These are phyloP conservation scores for Noctilio leporinus DNA, from an alignment of 2,113 vertebrate species.

Conservation along the genomic window DNA sequence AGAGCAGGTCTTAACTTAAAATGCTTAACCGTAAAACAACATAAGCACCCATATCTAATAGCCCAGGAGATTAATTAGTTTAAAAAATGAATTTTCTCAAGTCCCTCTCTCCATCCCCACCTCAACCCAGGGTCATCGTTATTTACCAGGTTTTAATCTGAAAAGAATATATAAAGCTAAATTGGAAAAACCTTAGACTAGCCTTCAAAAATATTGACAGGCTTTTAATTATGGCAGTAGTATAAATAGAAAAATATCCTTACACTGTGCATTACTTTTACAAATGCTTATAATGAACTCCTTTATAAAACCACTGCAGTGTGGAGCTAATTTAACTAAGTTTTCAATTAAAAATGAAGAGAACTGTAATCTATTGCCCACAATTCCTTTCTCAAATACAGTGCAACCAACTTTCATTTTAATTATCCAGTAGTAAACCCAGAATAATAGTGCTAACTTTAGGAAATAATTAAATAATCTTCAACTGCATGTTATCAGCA, in stretches of 20 bases:
- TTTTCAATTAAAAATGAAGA: conserved; percentile 60
- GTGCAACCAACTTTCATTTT: conserved; percentile 28
- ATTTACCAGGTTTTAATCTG: not conserved
- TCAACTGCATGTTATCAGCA: not conserved
- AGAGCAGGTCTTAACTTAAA: not conserved
- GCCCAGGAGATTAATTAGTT: not conserved
- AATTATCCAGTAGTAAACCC: conserved; percentile 45
- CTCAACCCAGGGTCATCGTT: not conserved
- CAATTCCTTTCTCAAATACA: conserved; percentile 40
- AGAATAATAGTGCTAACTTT: not conserved
- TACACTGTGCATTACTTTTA: conserved; percentile 9
- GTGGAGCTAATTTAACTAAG: conserved; percentile 44
- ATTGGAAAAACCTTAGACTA: conserved; percentile 20
- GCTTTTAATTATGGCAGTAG: not conserved
- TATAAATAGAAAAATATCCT: conserved; percentile 8
- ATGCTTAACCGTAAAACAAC: not conserved
- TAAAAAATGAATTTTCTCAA: conserved; percentile 10
- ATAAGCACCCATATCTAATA: not conserved
- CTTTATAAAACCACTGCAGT: conserved; percentile 13
- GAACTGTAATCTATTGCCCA: conserved; percentile 29
- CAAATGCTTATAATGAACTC: conserved; percentile 53
- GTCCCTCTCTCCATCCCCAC: not conserved
- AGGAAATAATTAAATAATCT: conserved; percentile 39
- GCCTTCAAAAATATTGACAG: not conserved
- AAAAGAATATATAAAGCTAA: not conserved